Base-by-base conservation (phyloP, 2,888 invertebrate genomes). In the Pardosa pseudoannulata region DNA sequence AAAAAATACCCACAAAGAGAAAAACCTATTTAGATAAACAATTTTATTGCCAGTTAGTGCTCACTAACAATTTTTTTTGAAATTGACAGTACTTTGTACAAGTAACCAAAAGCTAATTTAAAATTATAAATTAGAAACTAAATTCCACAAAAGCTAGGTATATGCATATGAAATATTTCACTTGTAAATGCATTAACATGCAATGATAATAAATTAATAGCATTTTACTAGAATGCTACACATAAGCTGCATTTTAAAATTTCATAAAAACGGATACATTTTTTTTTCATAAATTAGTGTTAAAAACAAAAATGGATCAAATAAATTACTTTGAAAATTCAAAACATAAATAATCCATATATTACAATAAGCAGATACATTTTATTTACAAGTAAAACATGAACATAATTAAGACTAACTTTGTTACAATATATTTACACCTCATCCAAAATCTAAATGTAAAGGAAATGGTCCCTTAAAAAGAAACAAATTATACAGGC, bases 11-110 rank as follows among this genome's bases (percentile, higher is more conserved):
- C 36, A 56, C 19, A 56, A 28, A 41, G 19, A 71, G 13, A 11
- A 28, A 41, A 71, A 46, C 23, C n/a, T 36, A 28, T 23, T 46
- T 41, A 72, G 64, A 72, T 79, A 79, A 79, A 71, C 79, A 79
- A 71, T 72, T 78, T 79, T 72, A 72, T 79, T 64, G 71, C 79
- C 71, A 79, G 71, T 72, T 71, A 71, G 79, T 79, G 79, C 79
- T 79, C 79, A 79, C 79, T 79, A 79, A 71, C 79, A 79, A 79
- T 79, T 70, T 72, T 31, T 56, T 78, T 70, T 50, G 32, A 65
- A 79, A 29, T 72, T 71, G 71, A 79, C 71, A 79, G 31, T 62
- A 62, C 70, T 79, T 71, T 72, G 39, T 72, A 79, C 72, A 79
- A 64, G 23, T 27, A 79, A 79, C 65, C 64, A 79, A 79, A 64